These are phyloP conservation scores for Eurystomus glaucurus DNA, from an alignment of 2,797 vertebrate species.

Conservation along the genomic window DNA sequence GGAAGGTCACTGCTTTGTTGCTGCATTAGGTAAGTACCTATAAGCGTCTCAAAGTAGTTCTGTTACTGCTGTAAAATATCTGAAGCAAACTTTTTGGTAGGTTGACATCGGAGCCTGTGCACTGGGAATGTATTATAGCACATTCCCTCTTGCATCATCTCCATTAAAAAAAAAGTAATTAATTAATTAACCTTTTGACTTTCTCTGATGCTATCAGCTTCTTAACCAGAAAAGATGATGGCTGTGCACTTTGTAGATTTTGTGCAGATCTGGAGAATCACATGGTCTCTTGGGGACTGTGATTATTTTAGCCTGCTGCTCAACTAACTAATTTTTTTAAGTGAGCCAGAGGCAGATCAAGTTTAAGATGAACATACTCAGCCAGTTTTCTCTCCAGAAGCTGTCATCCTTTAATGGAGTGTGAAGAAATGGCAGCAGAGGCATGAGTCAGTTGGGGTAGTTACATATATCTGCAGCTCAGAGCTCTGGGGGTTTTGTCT, in stretches of 20 bases:
- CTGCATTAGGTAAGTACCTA: neutral
- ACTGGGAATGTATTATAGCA: neutral
- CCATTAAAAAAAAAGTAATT: neutral
- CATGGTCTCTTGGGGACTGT: neutral
- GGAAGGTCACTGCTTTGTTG: neutral
- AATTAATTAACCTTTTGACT: conserved; percentile 26
- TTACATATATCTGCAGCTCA: neutral
- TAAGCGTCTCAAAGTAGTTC: neutral
- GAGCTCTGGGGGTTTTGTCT: neutral
- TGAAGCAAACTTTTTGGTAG: neutral
- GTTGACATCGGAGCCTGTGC: neutral
- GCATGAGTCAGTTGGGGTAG: neutral
- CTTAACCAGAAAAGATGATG: neutral
- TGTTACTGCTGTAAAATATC: neutral
- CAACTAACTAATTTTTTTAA: neutral
- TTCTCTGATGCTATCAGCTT: neutral
- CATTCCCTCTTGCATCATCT: neutral
- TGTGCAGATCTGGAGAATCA: neutral
- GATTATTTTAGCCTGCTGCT: conserved; percentile 6
- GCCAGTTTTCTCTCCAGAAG: neutral
- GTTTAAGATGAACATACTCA: neutral
- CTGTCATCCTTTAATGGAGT: neutral
- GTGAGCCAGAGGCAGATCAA: neutral
- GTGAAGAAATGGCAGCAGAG: neutral
- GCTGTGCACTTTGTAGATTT: neutral